Base-by-base conservation (phyloP, 2,797 vertebrate genomes). In the Poecilia picta region DNA sequence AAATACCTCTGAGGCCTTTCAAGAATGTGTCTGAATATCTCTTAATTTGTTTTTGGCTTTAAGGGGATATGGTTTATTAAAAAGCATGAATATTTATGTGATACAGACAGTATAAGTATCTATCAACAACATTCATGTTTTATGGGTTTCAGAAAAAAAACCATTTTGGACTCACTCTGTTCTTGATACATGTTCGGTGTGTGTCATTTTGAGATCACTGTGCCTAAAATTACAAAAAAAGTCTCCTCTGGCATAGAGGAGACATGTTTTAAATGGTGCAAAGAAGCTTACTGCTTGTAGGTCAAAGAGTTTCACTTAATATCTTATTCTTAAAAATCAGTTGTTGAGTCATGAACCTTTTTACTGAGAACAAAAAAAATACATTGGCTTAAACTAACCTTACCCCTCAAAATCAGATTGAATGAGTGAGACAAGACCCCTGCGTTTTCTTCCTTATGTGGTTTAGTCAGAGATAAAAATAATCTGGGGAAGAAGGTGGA, bases 71-170 rank as follows among this genome's bases (percentile, higher is more conserved):
- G 91, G 31, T 91, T 94, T 90, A 93, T 94, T 93, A 91, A 86
- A 46, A 82, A 28, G 43, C 79, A 92, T 94, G 88, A 94, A 94
- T 94, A 94, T 94, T 87, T 90, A 95, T 95, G 86, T 51, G 81
- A 74, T 86, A 83, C 92, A 92, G 92, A 91, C 83, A 72, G 57
- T 66, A 76, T 55, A 91, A 88, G 86, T 86, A 89, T 93, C 89
- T 93, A 89, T 91, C 89, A 92, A 92, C 87, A 94, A 89, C 89
- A 88, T 92, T 90, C 89, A 91, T 90, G 89, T 89, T 89, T 94
- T 93, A 91, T 84, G 75, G 88, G 89, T 87, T 89, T 85, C 79
- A 87, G 79, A 74, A 85, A 91, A 88, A 91, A 92, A 91, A 93
- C 88, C 91, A 93, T 91, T 93, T 91, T 90, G 82, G 83, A 94